Percentiles rank a stretch among this genome's conserved stretches.
Conservation (phyloP, 2,888 invertebrate species). For the Gibbula magus region DNA sequence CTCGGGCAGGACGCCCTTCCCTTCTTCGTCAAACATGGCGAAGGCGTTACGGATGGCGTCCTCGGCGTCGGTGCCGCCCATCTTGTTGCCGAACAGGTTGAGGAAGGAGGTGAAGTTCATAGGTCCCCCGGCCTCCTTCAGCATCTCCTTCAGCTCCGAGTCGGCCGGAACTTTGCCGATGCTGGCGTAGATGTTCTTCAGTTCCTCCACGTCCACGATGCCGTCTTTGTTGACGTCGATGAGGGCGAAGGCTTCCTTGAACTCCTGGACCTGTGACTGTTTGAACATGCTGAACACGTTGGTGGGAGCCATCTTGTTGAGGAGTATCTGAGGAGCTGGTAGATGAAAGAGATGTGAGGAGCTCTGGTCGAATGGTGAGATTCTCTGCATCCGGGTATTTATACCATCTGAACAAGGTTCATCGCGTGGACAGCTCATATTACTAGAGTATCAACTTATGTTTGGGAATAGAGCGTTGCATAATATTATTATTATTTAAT, state of each 20-base stretch:
- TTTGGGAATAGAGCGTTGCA: too few species aligned
- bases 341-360: too few species aligned
- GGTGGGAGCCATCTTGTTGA: background rate
- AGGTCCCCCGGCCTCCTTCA: constrained; percentile 71
- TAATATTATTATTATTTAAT: too few species aligned
- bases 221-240: constrained; percentile 78
- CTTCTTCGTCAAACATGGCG: constrained; percentile 77
- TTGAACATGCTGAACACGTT: constrained; percentile 25
- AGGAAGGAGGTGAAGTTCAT: constrained; percentile 75
- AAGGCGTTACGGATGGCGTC: constrained; percentile 76
- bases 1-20: constrained; percentile 74
- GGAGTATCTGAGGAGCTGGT: too few species aligned
- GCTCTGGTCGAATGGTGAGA: too few species aligned
- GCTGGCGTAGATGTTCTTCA: constrained; percentile 77
- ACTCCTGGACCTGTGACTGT: constrained; percentile 21
- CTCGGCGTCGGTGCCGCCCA: constrained; percentile 76
- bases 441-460: too few species aligned
- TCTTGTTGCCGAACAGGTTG: constrained; percentile 74
- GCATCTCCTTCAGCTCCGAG: constrained; percentile 68
- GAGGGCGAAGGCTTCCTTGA: constrained; percentile 76
- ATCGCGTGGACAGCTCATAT: too few species aligned
- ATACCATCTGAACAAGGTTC: too few species aligned
- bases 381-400: too few species aligned
- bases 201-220: constrained; percentile 76
- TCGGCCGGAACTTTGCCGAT: constrained; percentile 73